Conservation (phyloP, 2,797 vertebrate genomes). For the Lacerta bilineata region DNA sequence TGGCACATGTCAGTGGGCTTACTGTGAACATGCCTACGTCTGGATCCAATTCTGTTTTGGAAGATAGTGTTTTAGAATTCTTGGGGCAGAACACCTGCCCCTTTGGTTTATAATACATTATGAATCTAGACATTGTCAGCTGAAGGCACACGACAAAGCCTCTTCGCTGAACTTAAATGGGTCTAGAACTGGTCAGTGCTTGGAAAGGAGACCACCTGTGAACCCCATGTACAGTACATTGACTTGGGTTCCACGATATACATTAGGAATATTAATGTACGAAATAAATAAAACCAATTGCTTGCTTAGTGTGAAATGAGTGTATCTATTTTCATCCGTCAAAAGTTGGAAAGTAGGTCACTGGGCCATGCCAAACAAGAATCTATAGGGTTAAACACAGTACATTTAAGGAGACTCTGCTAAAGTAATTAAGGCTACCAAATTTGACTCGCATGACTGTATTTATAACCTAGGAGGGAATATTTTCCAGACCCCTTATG, state of each 20-base stretch:
- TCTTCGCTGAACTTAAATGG: not conserved
- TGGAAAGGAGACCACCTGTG: not conserved
- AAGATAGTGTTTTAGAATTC: not conserved
- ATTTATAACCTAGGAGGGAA: constrained; percentile 73
- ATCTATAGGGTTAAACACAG: constrained; percentile 72
- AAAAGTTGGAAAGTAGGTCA: constrained; percentile 17
- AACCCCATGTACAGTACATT: not conserved
- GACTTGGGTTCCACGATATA: not conserved
- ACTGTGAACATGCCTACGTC: not conserved
- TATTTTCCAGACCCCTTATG: constrained; percentile 72
- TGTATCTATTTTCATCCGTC: constrained; percentile 20
- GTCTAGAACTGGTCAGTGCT: not conserved
- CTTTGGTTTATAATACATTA: not conserved
- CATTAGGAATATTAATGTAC: not conserved
- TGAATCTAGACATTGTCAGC: not conserved
- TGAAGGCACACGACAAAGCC: not conserved
- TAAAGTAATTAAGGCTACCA: constrained; percentile 74
- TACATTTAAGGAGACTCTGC: constrained; percentile 71
- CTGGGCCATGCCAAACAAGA: constrained; percentile 46
- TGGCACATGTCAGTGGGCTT: not conserved
- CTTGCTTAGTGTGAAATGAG: constrained; percentile 5
- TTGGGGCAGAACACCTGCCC: not conserved
- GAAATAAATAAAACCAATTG: not conserved
- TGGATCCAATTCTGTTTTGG: not conserved
- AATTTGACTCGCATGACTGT: constrained; percentile 72